Evolutionary conservation across 2,888 invertebrate species (phyloP).

Genomic region (Ormia ochracea): DNA sequence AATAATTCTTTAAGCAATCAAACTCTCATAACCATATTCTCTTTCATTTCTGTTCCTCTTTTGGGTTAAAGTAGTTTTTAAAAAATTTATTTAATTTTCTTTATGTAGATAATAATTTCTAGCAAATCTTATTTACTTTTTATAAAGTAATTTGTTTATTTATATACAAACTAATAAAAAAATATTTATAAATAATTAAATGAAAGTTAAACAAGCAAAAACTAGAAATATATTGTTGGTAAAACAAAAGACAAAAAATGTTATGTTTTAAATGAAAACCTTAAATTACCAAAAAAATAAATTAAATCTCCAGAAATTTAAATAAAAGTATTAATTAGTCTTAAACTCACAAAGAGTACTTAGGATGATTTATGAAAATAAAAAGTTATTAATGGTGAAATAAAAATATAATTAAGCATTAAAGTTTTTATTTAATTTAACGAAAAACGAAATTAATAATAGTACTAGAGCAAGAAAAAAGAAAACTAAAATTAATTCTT

Average conservation of each 20-base stretch:
- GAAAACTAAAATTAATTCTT: conserved; percentile 37
- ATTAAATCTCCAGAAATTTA: conserved; percentile 12
- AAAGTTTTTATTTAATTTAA: conserved; percentile 44
- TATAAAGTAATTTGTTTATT: conserved; percentile 22
- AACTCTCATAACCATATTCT: neutral
- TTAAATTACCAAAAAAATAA: conserved; percentile 22
- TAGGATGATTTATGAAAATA: conserved; percentile 44
- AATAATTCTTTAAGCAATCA: too few species aligned
- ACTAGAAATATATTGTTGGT: conserved; percentile 43
- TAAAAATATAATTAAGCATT: conserved; percentile 6
- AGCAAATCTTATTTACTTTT: conserved; percentile 39
- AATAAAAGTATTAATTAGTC: conserved; percentile 35
- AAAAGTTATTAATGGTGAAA: conserved; percentile 51
- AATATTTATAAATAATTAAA: conserved; percentile 25
- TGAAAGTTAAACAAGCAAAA: conserved; percentile 38
- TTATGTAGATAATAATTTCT: conserved; percentile 60
- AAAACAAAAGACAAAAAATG: conserved; percentile 48
- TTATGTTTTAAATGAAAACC: conserved; percentile 45
- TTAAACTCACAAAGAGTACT: conserved; percentile 48
- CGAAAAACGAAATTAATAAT: conserved; percentile 9
- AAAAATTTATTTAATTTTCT: conserved; percentile 7
- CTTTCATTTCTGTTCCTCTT: neutral
- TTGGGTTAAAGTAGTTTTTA: conserved; percentile 34
- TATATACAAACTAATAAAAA: conserved; percentile 7
- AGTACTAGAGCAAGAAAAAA: conserved; percentile 7